Evolutionary conservation across 2,113 vertebrate genomes (phyloP), one percentile per base, ranked within the genome.

Genomic region (Lagopus leucura): DNA sequence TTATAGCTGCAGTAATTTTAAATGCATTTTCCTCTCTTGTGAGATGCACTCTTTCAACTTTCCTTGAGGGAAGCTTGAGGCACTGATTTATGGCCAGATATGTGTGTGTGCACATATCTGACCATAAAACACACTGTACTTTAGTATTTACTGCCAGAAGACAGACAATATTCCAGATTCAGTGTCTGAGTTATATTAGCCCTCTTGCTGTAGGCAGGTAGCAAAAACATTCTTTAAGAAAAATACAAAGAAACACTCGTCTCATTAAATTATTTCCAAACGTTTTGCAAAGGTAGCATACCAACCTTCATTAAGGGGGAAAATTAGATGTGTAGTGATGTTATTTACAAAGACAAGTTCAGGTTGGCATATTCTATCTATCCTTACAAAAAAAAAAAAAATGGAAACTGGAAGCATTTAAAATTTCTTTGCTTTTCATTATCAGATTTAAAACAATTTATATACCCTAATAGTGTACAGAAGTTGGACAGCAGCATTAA

Each of bases 1-100:
- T 97, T 97, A 97, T 94, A 93, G 92, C 66, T 89, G 87, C 79
- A 95, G 90, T 97, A 95, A 97, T 97, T 97, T 96, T 97, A 97
- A 98, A 97, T 96, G 94, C 74, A 92, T 97, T 97, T 97, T 97
- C 88, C 78, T 97, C 93, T 96, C 97, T 83, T 93, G 90, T 95
- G 97, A 97, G 82, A 95, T 96, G 88, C 90, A 96, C 90, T 97
- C 93, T 96, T 97, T 97, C 80, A 97, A 95, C 97, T 96, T 97
- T 97, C 94, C 97, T 97, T 81, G 94, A 97, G 92, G 94, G 83
- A 61, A 97, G 95, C 95, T 91, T 48, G 76, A 97, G 93, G 96
- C 96, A 85, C 82, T 97, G 96, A 97, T 94, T 95, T 96, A 97
- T 82, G 95, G 97, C 92, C 93, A 96, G 91, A 89, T 92, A 82